These are phyloP conservation scores for Ornithoptera priamus DNA, from an alignment of 2,888 invertebrate species.

Conservation along the genomic window DNA sequence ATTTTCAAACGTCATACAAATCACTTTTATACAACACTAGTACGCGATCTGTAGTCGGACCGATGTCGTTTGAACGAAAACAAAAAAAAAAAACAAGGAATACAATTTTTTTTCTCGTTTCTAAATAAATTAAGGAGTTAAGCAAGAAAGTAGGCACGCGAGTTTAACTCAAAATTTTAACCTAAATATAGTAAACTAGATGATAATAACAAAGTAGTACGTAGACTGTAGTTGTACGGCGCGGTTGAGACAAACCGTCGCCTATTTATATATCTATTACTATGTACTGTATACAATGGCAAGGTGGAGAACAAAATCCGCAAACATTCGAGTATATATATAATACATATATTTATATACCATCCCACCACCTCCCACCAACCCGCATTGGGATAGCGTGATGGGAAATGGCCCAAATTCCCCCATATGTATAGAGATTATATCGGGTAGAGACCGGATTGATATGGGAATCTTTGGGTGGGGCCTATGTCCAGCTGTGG, in stretches of 20 bases:
- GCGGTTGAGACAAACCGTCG: conserved; percentile 12
- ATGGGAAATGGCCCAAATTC: too few species aligned
- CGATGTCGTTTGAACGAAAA: too few species aligned
- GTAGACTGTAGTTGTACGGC: conserved; percentile 32
- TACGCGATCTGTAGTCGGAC: too few species aligned
- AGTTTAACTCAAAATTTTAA: conserved; percentile 65
- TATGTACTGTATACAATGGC: conserved; percentile 50
- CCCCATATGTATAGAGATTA: too few species aligned
- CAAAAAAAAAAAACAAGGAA: conserved; percentile 14
- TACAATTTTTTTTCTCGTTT: conserved; percentile 29
- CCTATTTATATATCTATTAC: neutral
- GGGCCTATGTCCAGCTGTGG: too few species aligned
- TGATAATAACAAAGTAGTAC: conserved; percentile 40
- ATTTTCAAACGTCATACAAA: neutral
- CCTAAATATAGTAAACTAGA: conserved; percentile 34
- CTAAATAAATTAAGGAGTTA: conserved; percentile 59
- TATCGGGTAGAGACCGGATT: too few species aligned
- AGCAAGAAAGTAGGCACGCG: conserved; percentile 65
- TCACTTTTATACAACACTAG: too few species aligned
- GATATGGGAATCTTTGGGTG: too few species aligned
- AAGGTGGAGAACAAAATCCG: conserved; percentile 49
- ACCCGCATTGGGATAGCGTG: too few species aligned
- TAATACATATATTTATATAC: conserved; percentile 30
- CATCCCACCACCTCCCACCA: too few species aligned
- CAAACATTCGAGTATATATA: conserved; percentile 52